A percentile compares a stretch with the other conserved stretches of the same genome.
Evolutionary conservation across 1,140 invertebrate species (phyloP).

Genomic region (Thaumatotibia leucotreta): DNA sequence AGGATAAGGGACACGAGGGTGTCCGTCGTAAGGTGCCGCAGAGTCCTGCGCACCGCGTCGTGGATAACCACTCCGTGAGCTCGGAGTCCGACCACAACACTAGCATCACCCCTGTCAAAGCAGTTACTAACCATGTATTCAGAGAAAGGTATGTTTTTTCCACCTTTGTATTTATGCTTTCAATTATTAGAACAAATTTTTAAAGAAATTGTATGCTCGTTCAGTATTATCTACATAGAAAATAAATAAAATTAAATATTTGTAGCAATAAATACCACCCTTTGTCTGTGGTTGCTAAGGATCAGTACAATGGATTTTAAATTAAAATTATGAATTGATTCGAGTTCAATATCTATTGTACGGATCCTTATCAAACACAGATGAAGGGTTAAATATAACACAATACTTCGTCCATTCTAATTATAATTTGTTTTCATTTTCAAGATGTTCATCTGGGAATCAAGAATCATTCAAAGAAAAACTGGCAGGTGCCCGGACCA

Average conservation of each 20-base stretch:
- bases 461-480: constrained; percentile 78
- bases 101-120: constrained; percentile 52
- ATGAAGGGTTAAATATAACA: too few species aligned
- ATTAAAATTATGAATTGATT: too few species aligned
- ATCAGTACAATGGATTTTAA: too few species aligned
- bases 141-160: constrained; percentile 78
- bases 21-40: constrained; percentile 42
- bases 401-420: too few species aligned
- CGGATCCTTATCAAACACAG: too few species aligned
- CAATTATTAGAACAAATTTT: not conserved
- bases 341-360: too few species aligned
- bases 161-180: not conserved
- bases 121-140: constrained; percentile 63
- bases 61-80: constrained; percentile 78
- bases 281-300: too few species aligned
- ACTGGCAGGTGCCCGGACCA: constrained; percentile 74
- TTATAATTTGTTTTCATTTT: constrained; percentile 26
- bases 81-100: constrained; percentile 82
- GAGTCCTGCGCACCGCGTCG: constrained; percentile 58
- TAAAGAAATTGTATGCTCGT: too few species aligned
- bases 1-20: constrained; percentile 41
- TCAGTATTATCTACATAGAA: too few species aligned
- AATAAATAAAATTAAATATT: too few species aligned
- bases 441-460: constrained; percentile 79
- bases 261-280: too few species aligned